A percentile compares a stretch with the other conserved stretches of the same genome.
Evolutionary conservation across 1,140 invertebrate species (phyloP).

Genomic region (Drepana arcuata): DNA sequence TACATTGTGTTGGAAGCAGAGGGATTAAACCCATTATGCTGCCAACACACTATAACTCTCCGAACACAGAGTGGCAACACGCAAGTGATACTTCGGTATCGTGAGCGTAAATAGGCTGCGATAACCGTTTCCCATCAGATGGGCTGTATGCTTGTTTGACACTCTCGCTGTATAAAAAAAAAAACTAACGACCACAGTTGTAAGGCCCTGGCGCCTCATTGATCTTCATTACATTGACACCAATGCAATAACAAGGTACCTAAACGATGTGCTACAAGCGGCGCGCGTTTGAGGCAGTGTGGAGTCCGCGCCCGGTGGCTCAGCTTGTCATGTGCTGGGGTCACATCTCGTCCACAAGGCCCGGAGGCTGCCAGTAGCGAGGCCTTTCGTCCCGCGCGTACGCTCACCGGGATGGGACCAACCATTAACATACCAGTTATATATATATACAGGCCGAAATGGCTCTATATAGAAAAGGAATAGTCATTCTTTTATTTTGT

Average conservation of each 20-base stretch:
- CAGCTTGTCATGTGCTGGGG: conserved; percentile 24
- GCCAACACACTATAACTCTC: no score
- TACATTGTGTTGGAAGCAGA: no score
- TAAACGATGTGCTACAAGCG: conserved; percentile 31
- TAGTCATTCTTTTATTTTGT: conserved; percentile 53
- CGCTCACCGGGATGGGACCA: conserved; percentile 51
- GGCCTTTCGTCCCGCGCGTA: conserved; percentile 11
- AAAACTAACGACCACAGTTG: no score
- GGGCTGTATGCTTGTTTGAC: no score
- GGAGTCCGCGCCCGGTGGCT: conserved; percentile 18
- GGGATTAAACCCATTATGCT: no score
- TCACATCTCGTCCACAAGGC: conserved; percentile 15
- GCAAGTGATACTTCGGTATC: no score
- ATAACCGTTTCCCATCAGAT: no score
- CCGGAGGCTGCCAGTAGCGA: conserved; percentile 7
- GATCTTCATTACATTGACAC: conserved; percentile 61
- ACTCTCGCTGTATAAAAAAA: no score
- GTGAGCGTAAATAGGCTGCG: no score
- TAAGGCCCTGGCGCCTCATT: conserved; percentile 37
- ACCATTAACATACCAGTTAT: conserved; percentile 42
- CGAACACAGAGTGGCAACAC: no score
- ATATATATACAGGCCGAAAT: conserved; percentile 56
- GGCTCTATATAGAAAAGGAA: conserved; percentile 48
- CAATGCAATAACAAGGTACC: conserved; percentile 41
- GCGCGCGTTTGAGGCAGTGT: conserved; percentile 23